Evolutionary conservation across 2,797 vertebrate genomes (phyloP).

Genomic region (Mareca penelope): DNA sequence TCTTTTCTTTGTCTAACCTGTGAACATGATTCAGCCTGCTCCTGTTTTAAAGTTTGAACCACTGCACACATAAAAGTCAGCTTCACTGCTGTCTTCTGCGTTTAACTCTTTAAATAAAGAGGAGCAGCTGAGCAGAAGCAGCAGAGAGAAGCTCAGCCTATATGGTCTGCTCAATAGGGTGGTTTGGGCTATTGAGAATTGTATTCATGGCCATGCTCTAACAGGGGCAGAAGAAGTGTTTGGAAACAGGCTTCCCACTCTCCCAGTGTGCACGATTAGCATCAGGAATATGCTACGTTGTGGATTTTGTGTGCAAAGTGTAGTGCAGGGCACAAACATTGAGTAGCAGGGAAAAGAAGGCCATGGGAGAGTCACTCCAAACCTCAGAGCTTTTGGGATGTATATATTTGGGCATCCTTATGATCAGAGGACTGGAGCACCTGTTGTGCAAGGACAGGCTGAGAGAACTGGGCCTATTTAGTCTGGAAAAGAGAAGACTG

Average conservation of each 20-base stretch:
- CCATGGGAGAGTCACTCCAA: neutral
- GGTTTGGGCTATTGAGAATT: neutral
- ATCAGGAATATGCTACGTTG: neutral
- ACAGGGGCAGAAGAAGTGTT: neutral
- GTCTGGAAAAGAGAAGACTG: too few species aligned
- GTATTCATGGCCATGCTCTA: neutral
- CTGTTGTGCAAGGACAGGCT: too few species aligned
- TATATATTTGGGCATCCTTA: neutral
- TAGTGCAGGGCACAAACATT: neutral
- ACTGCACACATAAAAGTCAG: neutral
- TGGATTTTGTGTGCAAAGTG: neutral
- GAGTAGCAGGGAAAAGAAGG: neutral
- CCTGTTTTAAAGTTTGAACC: neutral
- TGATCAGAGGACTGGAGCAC: too few species aligned
- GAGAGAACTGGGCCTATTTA: too few species aligned
- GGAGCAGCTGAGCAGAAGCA: neutral
- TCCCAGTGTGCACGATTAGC: accelerated
- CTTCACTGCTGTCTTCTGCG: neutral
- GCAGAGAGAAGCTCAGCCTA: neutral
- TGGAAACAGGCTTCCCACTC: neutral
- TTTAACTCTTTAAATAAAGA: neutral
- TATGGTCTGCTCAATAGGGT: neutral
- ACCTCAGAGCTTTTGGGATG: neutral
- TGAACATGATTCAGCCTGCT: neutral
- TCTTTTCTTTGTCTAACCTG: neutral